Percentiles rank a stretch among this genome's conserved stretches.
Conservation (phyloP, 2,113 vertebrate species). For the Isurus oxyrinchus region DNA sequence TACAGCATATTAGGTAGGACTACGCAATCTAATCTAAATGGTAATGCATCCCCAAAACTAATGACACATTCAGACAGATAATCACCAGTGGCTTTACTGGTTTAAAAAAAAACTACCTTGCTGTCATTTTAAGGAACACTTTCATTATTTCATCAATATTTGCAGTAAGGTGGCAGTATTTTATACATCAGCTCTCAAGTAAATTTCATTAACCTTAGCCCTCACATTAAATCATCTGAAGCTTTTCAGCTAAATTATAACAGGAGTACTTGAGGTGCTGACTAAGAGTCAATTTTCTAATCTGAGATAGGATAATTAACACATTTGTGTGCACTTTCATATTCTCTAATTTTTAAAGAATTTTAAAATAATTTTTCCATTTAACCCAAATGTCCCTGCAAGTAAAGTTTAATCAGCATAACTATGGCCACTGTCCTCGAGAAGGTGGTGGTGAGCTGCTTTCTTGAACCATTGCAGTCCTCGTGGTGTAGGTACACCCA, state of each 20-base stretch:
- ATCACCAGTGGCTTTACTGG: not conserved
- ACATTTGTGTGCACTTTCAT: not conserved
- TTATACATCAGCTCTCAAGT: not conserved
- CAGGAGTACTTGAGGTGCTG: not conserved
- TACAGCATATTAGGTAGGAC: no score
- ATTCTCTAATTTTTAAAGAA: not conserved
- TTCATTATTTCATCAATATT: not conserved
- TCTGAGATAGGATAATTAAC: not conserved
- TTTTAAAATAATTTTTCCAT: not conserved
- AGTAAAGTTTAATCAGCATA: no score
- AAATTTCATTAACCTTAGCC: not conserved
- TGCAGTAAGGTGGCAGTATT: not conserved
- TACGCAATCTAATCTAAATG: no score
- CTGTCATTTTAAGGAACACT: not conserved
- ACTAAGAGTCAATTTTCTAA: not conserved
- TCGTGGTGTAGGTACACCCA: no score
- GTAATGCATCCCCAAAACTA: no score
- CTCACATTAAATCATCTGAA: not conserved
- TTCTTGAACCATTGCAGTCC: no score
- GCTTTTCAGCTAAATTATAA: not conserved
- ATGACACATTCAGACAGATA: no score
- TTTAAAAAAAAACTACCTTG: not conserved
- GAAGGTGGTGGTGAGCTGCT: no score
- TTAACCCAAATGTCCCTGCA: not conserved
- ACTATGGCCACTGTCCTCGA: no score